phyloP scores from a whole-genome alignment of 2,797 vertebrate genomes.

The Hypotaenidia philippensis region DNA sequence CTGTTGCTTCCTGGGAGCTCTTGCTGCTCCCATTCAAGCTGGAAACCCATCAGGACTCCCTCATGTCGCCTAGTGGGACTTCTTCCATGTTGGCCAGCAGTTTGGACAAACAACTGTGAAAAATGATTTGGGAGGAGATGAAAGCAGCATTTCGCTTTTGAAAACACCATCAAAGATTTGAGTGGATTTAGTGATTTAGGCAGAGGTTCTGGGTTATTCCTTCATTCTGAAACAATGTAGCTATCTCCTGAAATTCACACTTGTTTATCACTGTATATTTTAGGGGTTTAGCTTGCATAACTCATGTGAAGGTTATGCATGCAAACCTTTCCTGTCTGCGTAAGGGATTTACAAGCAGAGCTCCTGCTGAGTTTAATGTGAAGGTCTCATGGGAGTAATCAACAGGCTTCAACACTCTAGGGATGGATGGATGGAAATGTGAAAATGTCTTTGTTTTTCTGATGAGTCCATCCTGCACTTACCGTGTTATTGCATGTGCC shows the following conservation, averaged over 20 bases:
- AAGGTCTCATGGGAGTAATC: neutral
- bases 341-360: slow-evolving; percentile 14
- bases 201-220: slow-evolving; percentile 9
- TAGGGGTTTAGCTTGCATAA: slow-evolving; percentile 28
- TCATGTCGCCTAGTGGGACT: neutral
- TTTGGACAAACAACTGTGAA: neutral
- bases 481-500: neutral
- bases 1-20: neutral
- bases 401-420: neutral
- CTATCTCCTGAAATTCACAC: neutral
- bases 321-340: neutral
- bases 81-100: neutral
- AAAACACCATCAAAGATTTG: slow-evolving; percentile 29
- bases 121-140: slow-evolving; percentile 5
- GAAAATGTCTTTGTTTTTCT: neutral
- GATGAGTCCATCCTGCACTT: neutral
- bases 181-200: slow-evolving; percentile 29
- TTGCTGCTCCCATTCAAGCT: neutral
- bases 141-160: neutral
- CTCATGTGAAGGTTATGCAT: neutral
- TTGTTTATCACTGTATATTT: slow-evolving; percentile 25
- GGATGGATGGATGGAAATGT: neutral
- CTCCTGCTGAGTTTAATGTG: neutral
- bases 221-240: slow-evolving; percentile 30
- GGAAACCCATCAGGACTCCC: neutral